Base-by-base conservation (phyloP, 2,888 invertebrate species). In the Mythimna albipuncta region DNA sequence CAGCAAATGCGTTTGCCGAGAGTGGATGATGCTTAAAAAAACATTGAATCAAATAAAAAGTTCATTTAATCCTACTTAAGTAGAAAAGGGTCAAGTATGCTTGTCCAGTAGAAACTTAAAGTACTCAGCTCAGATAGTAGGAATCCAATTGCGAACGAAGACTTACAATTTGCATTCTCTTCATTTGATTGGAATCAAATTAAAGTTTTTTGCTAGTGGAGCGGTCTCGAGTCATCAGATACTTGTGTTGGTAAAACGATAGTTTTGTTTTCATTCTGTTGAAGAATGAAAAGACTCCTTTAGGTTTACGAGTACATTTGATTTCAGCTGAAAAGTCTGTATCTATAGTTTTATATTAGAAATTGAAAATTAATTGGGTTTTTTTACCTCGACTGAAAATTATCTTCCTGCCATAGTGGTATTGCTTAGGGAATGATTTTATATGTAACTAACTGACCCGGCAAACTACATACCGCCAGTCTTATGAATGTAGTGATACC, bases 151-250 rank as follows among this genome's bases (percentile, higher is more conserved):
- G 38, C 26, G 26, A 63, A 54, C 38, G 67, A 64, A 75, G 26
- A 67, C 63, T 75, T 74, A 35, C 63, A 75, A 67, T 80, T 80
- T 21, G 35, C 44, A 38, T 54, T 80, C 54, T 61, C 47, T 80
- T 38, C 52, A 41, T 58, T 59, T 77, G 50, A 77, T 77, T 77
- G 63, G 59, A 77, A 75, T 75, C 68, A 55, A 81, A 77, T 81
- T 75, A 68, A 58, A 63, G n/a, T 68, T 81, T 68, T 11, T 3
- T 21, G 44, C 19, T 26, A 79, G 50, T 74, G 35, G 21, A 62
- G 50, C 26, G 32, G 38, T 79, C 6, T 62, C 6, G 9, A 32
- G 5, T 9, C n/a, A 11, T 21, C 59, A 35, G 38, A n/a, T 58
- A 21, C 57, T 41, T 58, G n/a, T 26, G 9, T 21, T 6, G 35